Percentiles rank a stretch among this genome's conserved stretches.
Evolutionary conservation across 2,113 vertebrate species (phyloP).

Genomic region (Deroptyus accipitrinus): DNA sequence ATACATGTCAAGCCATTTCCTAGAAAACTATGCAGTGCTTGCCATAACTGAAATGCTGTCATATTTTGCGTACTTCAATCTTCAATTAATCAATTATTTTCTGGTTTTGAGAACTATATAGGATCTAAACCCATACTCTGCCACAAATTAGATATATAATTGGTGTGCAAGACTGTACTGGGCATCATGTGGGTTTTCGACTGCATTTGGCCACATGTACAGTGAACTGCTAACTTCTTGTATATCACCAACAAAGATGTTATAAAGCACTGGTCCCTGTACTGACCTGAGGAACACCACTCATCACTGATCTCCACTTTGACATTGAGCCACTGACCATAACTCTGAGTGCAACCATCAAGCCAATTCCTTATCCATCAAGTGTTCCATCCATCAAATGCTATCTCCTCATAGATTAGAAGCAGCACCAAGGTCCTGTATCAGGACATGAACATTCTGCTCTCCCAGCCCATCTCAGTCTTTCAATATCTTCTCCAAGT

Average conservation of each 20-base stretch:
- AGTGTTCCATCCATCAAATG: too few species aligned
- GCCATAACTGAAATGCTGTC: conserved; percentile 30
- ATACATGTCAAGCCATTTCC: conserved; percentile 67
- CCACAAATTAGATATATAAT: neutral
- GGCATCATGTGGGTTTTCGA: neutral
- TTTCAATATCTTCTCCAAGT: neutral
- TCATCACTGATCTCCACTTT: neutral
- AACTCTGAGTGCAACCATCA: neutral
- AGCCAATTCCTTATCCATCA: neutral
- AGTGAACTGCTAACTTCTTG: neutral
- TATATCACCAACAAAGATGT: neutral
- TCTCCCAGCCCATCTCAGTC: neutral
- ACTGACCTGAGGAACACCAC: neutral
- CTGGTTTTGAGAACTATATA: neutral
- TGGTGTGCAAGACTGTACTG: neutral
- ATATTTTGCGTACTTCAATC: conserved; percentile 21
- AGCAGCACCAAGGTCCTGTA: neutral
- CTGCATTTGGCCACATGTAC: neutral
- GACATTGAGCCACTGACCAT: rapidly evolving
- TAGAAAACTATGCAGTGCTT: conserved; percentile 44
- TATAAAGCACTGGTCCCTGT: neutral
- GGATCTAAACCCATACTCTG: neutral
- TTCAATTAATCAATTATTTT: conserved; percentile 15
- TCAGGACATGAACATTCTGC: neutral
- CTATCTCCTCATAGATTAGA: neutral